Conservation (phyloP, 2,113 vertebrate species). For the Varanus salvator region DNA sequence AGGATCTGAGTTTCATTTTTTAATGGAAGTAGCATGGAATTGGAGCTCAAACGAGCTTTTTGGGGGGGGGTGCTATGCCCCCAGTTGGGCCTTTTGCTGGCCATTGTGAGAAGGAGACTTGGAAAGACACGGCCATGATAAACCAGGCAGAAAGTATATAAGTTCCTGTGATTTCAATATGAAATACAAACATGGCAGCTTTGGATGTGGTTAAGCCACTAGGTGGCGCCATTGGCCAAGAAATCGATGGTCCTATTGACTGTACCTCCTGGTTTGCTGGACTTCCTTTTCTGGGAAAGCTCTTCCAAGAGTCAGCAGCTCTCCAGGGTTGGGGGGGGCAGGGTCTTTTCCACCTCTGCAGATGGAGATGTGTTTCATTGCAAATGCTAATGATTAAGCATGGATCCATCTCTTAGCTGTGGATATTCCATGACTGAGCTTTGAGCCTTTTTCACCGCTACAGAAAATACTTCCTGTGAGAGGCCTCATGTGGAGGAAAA, state of each 20-base stretch:
- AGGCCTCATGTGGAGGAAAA: neutral
- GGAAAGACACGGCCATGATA: too few relatives aligned
- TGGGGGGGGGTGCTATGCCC: too few relatives aligned
- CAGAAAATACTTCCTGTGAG: neutral
- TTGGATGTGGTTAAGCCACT: neutral
- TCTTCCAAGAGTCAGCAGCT: neutral
- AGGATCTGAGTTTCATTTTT: too few relatives aligned
- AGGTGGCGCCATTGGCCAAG: neutral
- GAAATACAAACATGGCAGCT: neutral
- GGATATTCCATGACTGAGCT: neutral
- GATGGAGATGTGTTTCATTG: neutral
- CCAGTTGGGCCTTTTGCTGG: too few relatives aligned
- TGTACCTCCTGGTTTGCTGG: neutral
- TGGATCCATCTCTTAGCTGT: too few relatives aligned
- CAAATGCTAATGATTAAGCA: neutral
- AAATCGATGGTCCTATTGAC: neutral
- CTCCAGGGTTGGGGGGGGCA: neutral
- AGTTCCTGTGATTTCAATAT: too few relatives aligned
- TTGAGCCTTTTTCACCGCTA: neutral
- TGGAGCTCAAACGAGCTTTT: too few relatives aligned
- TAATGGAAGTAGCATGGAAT: too few relatives aligned
- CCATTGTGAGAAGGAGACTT: too few relatives aligned
- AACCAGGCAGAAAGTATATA: too few relatives aligned
- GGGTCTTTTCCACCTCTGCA: too few relatives aligned
- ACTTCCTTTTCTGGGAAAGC: too few relatives aligned